A percentile compares a stretch with the other conserved stretches of the same genome.
Evolutionary conservation across 2,888 invertebrate species (phyloP).

Genomic region (Argynnis bischoffii): DNA sequence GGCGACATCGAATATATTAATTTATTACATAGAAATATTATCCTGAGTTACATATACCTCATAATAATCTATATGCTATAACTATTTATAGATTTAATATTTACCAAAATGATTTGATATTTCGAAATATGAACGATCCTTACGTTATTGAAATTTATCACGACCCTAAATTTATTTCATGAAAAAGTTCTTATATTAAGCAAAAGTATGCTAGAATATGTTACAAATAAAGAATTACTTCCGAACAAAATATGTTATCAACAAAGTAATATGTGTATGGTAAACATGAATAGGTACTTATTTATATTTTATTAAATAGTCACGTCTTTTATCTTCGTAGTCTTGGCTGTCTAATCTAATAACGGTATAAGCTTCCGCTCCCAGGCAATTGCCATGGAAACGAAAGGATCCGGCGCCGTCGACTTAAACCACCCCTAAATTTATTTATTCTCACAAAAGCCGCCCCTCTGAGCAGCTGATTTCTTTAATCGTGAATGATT

Average conservation of each 20-base stretch:
- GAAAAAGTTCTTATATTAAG: conserved; percentile 27
- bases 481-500: conserved; percentile 56
- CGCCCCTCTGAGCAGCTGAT: conserved; percentile 62
- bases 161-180: background rate
- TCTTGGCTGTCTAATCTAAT: conserved; percentile 41
- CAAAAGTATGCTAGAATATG: conserved; percentile 37
- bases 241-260: conserved; percentile 42
- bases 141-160: too few relatives aligned
- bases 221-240: conserved; percentile 36
- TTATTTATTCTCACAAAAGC: conserved; percentile 55
- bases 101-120: too few relatives aligned
- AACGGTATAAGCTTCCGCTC: conserved; percentile 52
- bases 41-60: too few relatives aligned
- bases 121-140: too few relatives aligned
- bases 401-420: conserved; percentile 48
- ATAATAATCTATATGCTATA: too few relatives aligned
- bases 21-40: too few relatives aligned
- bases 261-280: conserved; percentile 36
- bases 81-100: too few relatives aligned
- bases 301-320: conserved; percentile 43
- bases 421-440: conserved; percentile 59
- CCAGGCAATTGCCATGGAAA: conserved; percentile 60
- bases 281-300: conserved; percentile 31
- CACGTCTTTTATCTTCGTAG: conserved; percentile 42
- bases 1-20: too few relatives aligned